Evolutionary conservation across 2,888 invertebrate genomes (phyloP), one percentile per base, ranked within the genome.

Genomic region (Margaritifera margaritifera): DNA sequence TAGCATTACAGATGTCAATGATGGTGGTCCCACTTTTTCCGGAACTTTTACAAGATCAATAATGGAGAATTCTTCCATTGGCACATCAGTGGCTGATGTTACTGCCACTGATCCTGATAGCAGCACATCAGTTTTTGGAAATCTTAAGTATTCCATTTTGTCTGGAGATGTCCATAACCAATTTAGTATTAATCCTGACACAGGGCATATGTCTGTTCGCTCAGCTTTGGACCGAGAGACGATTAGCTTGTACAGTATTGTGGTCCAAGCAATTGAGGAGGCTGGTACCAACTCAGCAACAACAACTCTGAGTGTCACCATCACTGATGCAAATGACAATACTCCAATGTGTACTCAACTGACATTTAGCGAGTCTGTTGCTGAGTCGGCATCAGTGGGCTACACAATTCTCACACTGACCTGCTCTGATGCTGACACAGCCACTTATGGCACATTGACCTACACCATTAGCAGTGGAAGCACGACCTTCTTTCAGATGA

Each of bases 181-280:
- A 31, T 85, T 85, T 63, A 73, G 56, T 25, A 78, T 86, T 24
- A 81, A 84, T 59, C 68, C 72, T 20, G 57, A 53, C 31, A 69
- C 72, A 24, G 86, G 83, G 0, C 67, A 69, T 42, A 66, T 85
- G 1, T 75, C 79, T 57, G 72, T 82, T 1, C 74, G 74, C 3
- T 79, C 79, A 15, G 57, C 76, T 3, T 74, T 87, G 6, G 84
- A 87, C 66, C 73, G 84, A 25, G 86, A 87, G 61, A 77, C 74
- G 15, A 77, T 69, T 2, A 42, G 74, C 6, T 31, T 42, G 0
- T 86, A 86, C 68, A 62, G 52, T 18, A 64, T 87, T 31, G 71
- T 71, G 2, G 69, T 86, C 11, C 59, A 67, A 18, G 80, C 76
- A 15, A 57, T 56, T 56, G 84, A 84, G 59, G 71, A 71, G 19